These are phyloP conservation scores for Diabrotica virgifera DNA, from an alignment of 1,140 invertebrate genomes.

Conservation along the genomic window DNA sequence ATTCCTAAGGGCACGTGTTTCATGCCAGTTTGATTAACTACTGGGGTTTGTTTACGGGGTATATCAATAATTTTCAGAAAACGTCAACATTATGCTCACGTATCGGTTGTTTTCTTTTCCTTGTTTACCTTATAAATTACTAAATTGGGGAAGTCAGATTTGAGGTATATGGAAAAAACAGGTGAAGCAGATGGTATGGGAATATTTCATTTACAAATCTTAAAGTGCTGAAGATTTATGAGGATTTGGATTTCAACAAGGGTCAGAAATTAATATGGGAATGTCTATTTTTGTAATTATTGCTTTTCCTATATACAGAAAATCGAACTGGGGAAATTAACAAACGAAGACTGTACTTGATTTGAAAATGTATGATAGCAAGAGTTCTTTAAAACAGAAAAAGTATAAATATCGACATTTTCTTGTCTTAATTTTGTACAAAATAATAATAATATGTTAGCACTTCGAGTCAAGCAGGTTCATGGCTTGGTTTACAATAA, in stretches of 20 bases:
- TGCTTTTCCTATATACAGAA: too few relatives aligned
- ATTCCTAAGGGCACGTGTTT: slow-evolving; percentile 14
- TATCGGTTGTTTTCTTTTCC: slow-evolving; percentile 13
- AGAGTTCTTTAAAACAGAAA: too few relatives aligned
- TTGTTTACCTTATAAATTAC: slow-evolving; percentile 18
- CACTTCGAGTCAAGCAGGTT: too few relatives aligned
- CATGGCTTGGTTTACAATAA: too few relatives aligned
- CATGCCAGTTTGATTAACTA: slow-evolving; percentile 20
- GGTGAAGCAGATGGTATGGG: slow-evolving; percentile 9
- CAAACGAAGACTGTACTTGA: too few relatives aligned
- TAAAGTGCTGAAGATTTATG: slow-evolving; percentile 1
- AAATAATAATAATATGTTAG: too few relatives aligned
- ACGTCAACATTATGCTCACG: slow-evolving; percentile 14
- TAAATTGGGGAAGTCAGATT: slow-evolving; percentile 8
- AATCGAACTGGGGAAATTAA: too few relatives aligned
- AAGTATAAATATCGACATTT: too few relatives aligned
- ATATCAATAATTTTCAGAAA: slow-evolving; percentile 19
- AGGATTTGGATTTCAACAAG: background rate
- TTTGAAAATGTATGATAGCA: too few relatives aligned
- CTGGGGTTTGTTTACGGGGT: slow-evolving; percentile 16
- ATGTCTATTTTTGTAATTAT: too few relatives aligned
- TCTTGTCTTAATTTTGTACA: too few relatives aligned
- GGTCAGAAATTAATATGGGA: too few relatives aligned
- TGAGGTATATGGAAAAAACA: slow-evolving; percentile 8
- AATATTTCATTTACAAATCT: slow-evolving; percentile 6